Base-by-base conservation (phyloP, 1,140 invertebrate species). In the Dendrolimus punctatus region DNA sequence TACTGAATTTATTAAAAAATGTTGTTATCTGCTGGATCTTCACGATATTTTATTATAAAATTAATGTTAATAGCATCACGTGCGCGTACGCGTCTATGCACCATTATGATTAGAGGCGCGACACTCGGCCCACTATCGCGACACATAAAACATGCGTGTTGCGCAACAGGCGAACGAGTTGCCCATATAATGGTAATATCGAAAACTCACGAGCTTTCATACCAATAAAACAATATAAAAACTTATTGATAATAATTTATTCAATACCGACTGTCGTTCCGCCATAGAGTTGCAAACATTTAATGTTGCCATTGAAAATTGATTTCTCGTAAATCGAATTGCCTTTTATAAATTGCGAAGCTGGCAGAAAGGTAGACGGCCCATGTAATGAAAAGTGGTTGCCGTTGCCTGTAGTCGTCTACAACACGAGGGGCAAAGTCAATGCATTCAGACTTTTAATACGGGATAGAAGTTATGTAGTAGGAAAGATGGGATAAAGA, bases 171-270 rank as follows among this genome's bases (percentile, higher is more conserved):
- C 43, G 53, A 55, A 46, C 64, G 53, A 59, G 57, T 48, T 52
- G 53, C 52, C 57, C 58, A 64, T 73, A 72, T 72, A 62, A 67
- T 69, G 66, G 60, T 74, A 74, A 76, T 73, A 75, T 65, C 62
- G 46, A 66, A 76, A 72, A 65, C 73, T 76, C 74, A 73, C 71
- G 53, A 71, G 64, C 73, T 73, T 75, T 76, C 72, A 67, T 73
- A 79, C 64, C 68, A 72, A 80, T 80, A 80, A 83, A 80, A 83
- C 80, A 80, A 80, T 76, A 83, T 80, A 80, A 80, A 77, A 73
- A 71, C 62, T 62, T 67, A 83, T 79, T 76, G 71, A 77, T 69
- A 74, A 76, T 79, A 80, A 83, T 80, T 82, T 80, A 82, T 82
- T 79, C 76, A 74, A 62, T 63, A 65, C 66, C 37, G 36, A 42